A percentile compares a stretch with the other conserved stretches of the same genome.
Conservation (phyloP, 92 coral and sea anemone species). For the Zoanthus sansibaricus region DNA sequence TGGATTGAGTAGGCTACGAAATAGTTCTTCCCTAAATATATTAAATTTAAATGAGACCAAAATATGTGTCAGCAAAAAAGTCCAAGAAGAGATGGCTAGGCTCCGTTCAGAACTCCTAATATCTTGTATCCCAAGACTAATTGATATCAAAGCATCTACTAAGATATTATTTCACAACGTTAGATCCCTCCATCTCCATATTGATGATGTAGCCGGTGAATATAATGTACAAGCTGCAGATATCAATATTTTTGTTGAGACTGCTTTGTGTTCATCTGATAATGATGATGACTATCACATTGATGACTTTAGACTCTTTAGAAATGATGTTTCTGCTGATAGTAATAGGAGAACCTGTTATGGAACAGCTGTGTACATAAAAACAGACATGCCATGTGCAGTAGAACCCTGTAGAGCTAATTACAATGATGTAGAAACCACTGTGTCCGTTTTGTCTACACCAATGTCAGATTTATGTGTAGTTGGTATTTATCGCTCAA, state of each 20-base stretch:
- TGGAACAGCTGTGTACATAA: not conserved
- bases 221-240: not conserved
- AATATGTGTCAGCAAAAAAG: not conserved
- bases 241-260: not conserved
- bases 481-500: not conserved
- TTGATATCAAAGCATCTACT: not conserved
- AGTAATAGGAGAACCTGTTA: not conserved
- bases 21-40: not conserved
- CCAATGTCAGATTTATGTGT: not conserved
- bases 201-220: not conserved
- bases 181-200: not conserved
- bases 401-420: not conserved
- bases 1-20: conserved; percentile 22
- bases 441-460: not conserved
- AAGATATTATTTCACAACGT: not conserved
- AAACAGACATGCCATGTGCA: not conserved
- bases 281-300: not conserved
- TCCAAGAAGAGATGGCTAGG: not conserved
- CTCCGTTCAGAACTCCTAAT: not conserved
- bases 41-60: conserved; percentile 45
- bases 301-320: not conserved
- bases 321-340: not conserved
- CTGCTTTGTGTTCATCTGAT: not conserved
- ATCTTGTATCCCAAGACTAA: not conserved
- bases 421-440: not conserved